These are phyloP conservation scores for Plemyria rubiginata DNA, from an alignment of 2,888 invertebrate genomes.

Conservation along the genomic window DNA sequence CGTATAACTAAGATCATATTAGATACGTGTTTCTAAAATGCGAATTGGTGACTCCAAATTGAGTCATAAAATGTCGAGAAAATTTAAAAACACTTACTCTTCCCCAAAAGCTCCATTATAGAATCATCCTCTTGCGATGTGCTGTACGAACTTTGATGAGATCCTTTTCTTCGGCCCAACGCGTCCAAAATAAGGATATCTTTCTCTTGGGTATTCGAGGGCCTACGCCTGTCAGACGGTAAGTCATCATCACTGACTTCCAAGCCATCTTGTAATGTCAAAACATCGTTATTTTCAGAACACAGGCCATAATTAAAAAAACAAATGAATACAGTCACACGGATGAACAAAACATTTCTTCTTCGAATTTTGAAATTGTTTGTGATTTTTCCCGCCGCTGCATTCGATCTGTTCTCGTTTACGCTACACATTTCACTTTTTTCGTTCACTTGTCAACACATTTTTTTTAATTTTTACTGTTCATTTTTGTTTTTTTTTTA, in stretches of 20 bases:
- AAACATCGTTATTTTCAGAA: constrained; percentile 73
- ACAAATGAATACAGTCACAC: constrained; percentile 49
- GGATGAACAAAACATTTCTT: constrained; percentile 51
- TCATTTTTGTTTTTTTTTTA: constrained; percentile 47
- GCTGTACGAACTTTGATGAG: constrained; percentile 72
- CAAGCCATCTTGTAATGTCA: constrained; percentile 75
- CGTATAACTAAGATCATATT: too few relatives aligned
- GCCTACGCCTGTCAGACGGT: constrained; percentile 74
- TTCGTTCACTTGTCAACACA: constrained; percentile 48
- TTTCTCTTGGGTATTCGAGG: constrained; percentile 89
- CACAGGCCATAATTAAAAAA: constrained; percentile 55
- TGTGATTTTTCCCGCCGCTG: constrained; percentile 60
- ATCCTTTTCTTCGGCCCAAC: constrained; percentile 87
- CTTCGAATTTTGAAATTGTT: constrained; percentile 70
- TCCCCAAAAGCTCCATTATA: constrained; percentile 93
- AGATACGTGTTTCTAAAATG: too few relatives aligned
- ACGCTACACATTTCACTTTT: constrained; percentile 60
- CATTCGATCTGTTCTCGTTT: constrained; percentile 54
- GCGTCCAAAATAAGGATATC: constrained; percentile 90
- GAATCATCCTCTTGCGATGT: constrained; percentile 86
- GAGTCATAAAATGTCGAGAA: not conserved
- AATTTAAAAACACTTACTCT: constrained; percentile 86
- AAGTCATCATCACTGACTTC: constrained; percentile 64
- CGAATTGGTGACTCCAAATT: too few relatives aligned
- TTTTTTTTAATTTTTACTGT: constrained; percentile 35